Base-by-base conservation (phyloP, 2,888 invertebrate genomes). In the Dicyrtomina minuta region DNA sequence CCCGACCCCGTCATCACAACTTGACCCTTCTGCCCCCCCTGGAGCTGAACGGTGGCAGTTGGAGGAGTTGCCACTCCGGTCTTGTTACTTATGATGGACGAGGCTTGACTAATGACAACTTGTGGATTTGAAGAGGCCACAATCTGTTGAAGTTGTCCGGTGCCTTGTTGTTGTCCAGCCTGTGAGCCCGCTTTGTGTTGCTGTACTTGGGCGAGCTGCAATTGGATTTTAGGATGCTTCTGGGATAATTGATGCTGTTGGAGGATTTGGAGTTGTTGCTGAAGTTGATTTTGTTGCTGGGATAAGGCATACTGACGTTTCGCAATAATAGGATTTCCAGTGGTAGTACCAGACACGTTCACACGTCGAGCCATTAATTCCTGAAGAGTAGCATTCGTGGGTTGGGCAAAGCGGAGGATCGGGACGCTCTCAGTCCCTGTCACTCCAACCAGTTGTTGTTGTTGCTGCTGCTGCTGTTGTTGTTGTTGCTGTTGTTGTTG, bases 241-340 rank as follows among this genome's bases (percentile, higher is more conserved):
- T 70, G 69, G 10, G 26, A 20, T 8, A 58, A 27, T 59, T 71
- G 73, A 43, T 60, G 68, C 6, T 72, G 73, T 41, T 72, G 72
- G 2, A 61, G 22, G 13, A 68, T 39, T 53, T 72, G 72, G 1
- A 68, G 46, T 41, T 72, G 70, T 65, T 70, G 72, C 22, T 62
- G 62, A 2, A 69, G 41, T 39, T 69, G 69, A 22, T n/a, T 64
- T 10, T 69, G 64, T 56, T 69, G 69, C 27, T 69, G 69, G 5
- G 62, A 24, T 5, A 66, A 15, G 13, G 66, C 41, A 55, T 60
- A 55, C 26, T 70, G 70, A 33, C 66, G 44, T 24, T 66, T 70
- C 3, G 55, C n/a, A 8, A 60, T n/a, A 15, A 27, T 26, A 10
- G 59, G 46, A 8, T 44, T 64, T 4, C 33, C 49, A 17, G 33